A percentile compares a stretch with the other conserved stretches of the same genome.
These are phyloP conservation scores for Pipistrellus pygmaeus DNA, from an alignment of 2,797 vertebrate species.

Conservation along the genomic window DNA sequence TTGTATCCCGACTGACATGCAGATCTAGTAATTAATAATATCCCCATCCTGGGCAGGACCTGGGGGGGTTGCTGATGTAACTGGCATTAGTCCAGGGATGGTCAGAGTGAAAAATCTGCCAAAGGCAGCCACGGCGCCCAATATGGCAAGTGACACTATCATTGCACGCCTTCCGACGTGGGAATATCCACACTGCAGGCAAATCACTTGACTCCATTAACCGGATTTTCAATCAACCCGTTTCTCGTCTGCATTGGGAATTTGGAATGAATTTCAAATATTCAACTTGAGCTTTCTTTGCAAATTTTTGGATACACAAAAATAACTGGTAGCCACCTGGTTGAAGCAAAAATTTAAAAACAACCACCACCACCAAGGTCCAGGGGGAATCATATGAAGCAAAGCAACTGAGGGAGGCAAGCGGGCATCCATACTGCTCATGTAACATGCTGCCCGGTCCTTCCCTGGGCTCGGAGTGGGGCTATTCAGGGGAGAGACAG, in stretches of 20 bases:
- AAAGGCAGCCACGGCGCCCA: constrained; percentile 65
- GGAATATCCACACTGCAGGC: constrained; percentile 35
- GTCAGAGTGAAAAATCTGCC: constrained; percentile 67
- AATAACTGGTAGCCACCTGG: constrained; percentile 30
- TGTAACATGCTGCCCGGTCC: constrained; percentile 42
- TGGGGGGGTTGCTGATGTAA: constrained; percentile 67
- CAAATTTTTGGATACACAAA: constrained; percentile 61
- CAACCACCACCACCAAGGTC: not conserved
- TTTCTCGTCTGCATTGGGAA: constrained; percentile 63
- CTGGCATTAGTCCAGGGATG: constrained; percentile 44
- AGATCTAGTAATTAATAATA: constrained; percentile 72
- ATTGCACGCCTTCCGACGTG: not conserved
- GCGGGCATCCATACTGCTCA: constrained; percentile 66
- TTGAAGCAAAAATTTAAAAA: not conserved
- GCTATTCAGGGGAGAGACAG: not conserved
- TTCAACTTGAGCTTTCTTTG: constrained; percentile 53
- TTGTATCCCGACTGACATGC: constrained; percentile 77
- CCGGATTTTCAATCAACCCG: constrained; percentile 67
- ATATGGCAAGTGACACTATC: constrained; percentile 41
- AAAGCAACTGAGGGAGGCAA: constrained; percentile 38
- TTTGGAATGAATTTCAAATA: constrained; percentile 55
- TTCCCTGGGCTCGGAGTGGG: not conserved
- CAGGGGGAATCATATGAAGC: constrained; percentile 30
- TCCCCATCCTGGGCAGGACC: constrained; percentile 69
- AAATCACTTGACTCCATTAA: constrained; percentile 75